A percentile compares a stretch with the other conserved stretches of the same genome.
These are phyloP conservation scores for Harlomillsia oculata DNA, from an alignment of 1,140 invertebrate species.

Conservation along the genomic window DNA sequence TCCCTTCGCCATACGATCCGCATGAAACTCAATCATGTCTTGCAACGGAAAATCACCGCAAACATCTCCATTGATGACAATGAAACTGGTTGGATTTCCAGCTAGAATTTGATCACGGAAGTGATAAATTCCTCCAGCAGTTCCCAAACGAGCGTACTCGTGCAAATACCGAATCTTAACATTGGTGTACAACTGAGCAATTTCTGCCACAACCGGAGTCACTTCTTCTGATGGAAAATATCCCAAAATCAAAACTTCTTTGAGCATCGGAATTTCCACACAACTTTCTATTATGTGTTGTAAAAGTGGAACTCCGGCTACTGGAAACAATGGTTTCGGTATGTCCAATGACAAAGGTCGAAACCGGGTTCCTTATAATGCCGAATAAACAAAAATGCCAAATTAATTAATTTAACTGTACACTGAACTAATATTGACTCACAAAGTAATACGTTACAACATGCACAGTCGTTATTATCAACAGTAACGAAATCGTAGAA, in stretches of 20 bases:
- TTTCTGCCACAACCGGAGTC: conserved; percentile 69
- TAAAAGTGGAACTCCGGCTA: conserved; percentile 86
- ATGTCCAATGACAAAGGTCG: conserved; percentile 90
- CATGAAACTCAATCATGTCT: conserved; percentile 78
- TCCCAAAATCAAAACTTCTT: conserved; percentile 88
- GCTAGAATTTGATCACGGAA: conserved; percentile 90
- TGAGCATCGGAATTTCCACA: conserved; percentile 61
- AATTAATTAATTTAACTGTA: conserved; percentile 5
- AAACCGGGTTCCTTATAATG: conserved; percentile 90
- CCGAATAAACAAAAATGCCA: neutral
- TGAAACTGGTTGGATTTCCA: conserved; percentile 81
- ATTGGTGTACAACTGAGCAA: conserved; percentile 41
- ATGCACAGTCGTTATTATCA: too few relatives aligned
- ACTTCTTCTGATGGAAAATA: conserved; percentile 78
- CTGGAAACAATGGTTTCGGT: conserved; percentile 93
- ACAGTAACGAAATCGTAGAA: too few relatives aligned
- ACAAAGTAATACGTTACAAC: too few relatives aligned
- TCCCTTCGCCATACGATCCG: neutral
- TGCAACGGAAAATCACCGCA: conserved; percentile 91
- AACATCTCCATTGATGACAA: conserved; percentile 86
- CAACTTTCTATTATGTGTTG: conserved; percentile 97
- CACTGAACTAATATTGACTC: too few relatives aligned
- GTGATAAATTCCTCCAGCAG: conserved; percentile 93
- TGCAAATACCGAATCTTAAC: conserved; percentile 63
- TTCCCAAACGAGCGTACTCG: conserved; percentile 88